phyloP scores from a whole-genome alignment of 2,113 vertebrate species.

The Actenoides lindsayi region DNA sequence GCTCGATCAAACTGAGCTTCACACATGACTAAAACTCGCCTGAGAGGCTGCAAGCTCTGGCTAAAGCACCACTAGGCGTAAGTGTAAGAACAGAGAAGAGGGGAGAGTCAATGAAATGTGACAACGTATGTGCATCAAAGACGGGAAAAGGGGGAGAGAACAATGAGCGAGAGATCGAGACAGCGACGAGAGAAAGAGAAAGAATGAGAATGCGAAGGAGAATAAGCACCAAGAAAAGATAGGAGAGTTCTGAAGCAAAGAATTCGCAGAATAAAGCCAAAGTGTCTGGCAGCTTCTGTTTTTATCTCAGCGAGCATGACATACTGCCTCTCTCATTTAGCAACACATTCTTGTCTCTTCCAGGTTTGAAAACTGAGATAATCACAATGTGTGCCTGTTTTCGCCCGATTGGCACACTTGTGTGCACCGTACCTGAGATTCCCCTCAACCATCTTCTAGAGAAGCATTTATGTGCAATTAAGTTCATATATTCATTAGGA shows the following conservation, averaged over 20 bases:
- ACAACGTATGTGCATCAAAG: slow-evolving; percentile 84
- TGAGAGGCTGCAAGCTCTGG: slow-evolving; percentile 82
- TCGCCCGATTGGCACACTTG: slow-evolving; percentile 68
- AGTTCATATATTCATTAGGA: slow-evolving; percentile 67
- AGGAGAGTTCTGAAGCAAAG: slow-evolving; percentile 71
- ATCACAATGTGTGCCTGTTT: slow-evolving; percentile 73
- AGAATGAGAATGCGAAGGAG: slow-evolving; percentile 11
- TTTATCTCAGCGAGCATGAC: slow-evolving; percentile 76
- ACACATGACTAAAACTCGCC: slow-evolving; percentile 85
- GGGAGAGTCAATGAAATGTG: slow-evolving; percentile 84
- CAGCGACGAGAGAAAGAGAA: slow-evolving; percentile 47
- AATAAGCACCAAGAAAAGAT: slow-evolving; percentile 40
- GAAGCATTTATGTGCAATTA: slow-evolving; percentile 64
- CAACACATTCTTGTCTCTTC: slow-evolving; percentile 73
- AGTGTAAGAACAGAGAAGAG: slow-evolving; percentile 78
- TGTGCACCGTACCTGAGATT: slow-evolving; percentile 68
- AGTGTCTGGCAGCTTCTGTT: slow-evolving; percentile 80
- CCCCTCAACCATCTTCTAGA: not conserved
- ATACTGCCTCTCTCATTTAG: slow-evolving; percentile 78
- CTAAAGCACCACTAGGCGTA: slow-evolving; percentile 81
- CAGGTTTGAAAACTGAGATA: slow-evolving; percentile 79
- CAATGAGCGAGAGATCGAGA: slow-evolving; percentile 74
- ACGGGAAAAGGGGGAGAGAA: slow-evolving; percentile 70
- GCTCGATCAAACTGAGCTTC: slow-evolving; percentile 81
- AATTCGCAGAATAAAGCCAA: slow-evolving; percentile 76